Base-by-base conservation (phyloP, 2,113 vertebrate genomes). In the Solenodon paradoxus region DNA sequence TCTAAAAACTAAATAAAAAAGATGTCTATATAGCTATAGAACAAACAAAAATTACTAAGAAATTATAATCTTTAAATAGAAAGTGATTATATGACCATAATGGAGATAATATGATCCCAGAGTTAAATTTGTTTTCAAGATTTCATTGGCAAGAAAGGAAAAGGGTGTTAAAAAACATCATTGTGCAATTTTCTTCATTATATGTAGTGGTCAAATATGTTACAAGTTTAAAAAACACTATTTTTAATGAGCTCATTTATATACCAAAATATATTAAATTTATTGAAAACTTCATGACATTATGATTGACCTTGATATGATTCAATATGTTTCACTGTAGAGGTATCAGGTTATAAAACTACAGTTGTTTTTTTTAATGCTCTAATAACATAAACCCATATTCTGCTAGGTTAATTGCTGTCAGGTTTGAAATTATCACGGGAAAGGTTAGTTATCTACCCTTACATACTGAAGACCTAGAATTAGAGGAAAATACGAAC, bases 291-390 rank as follows among this genome's bases (percentile, higher is more conserved):
- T 90, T 19, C 26, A 49, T 38, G 11, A 1, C 22, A 80, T 63
- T 57, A 26, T 72, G 20, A 87, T 84, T 30, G 12, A 42, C 16
- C 13, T 92, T 75, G 17, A 12, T 17, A 74, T 38, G 16, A 9
- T 55, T 9, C 24, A 78, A 95, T 64, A 80, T 40, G 19, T 84
- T 68, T 64, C 3, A 28, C 10, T 71, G 28, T 53, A 74, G 19
- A 86, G 86, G 17, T 28, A 86, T 22, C 9, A 78, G 88, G 75
- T 87, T 94, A 17, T 86, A n/a, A 82, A 92, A 63, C 24, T 57
- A 12, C 8, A 51, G 7, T 30, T 92, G 79, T 49, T 35, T 71
- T 53, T 2, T 63, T 9, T 74, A 83, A 61, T 3, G 51, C 71
- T 66, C 61, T 80, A n/a, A n/a, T n/a, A n/a, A n/a, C n/a, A n/a